These are phyloP conservation scores for Drosophila nebulosa DNA, from an alignment of 1,140 invertebrate species.

Conservation along the genomic window DNA sequence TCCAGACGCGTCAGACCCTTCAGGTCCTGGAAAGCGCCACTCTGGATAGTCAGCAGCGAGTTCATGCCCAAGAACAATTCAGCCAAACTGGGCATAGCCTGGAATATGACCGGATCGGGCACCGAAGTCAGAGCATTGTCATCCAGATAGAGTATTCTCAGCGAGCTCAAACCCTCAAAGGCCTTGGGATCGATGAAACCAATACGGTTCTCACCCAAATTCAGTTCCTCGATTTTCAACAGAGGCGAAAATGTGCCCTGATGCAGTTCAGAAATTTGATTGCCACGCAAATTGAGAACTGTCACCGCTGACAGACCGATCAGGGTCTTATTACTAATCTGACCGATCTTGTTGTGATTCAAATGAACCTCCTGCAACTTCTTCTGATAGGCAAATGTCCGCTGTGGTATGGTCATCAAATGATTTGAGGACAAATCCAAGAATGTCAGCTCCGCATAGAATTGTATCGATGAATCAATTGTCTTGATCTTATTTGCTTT, in stretches of 20 bases:
- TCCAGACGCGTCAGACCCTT: constrained; percentile 88
- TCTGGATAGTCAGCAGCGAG: constrained; percentile 86
- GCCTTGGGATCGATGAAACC: constrained; percentile 89
- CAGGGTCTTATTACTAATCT: constrained; percentile 89
- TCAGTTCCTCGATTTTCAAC: constrained; percentile 90
- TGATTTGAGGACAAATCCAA: constrained; percentile 93
- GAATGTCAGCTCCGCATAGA: constrained; percentile 91
- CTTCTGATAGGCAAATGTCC: constrained; percentile 90
- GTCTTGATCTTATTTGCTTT: constrained; percentile 94
- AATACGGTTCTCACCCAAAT: constrained; percentile 93
- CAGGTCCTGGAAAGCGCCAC: constrained; percentile 89
- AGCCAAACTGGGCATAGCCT: constrained; percentile 88
- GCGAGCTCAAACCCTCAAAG: constrained; percentile 89
- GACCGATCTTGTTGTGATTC: constrained; percentile 92
- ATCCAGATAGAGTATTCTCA: constrained; percentile 91
- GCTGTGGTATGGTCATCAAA: constrained; percentile 88
- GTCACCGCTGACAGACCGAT: constrained; percentile 89
- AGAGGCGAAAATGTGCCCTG: constrained; percentile 89
- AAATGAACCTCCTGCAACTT: constrained; percentile 92
- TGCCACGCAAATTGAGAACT: constrained; percentile 90
- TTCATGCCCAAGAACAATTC: constrained; percentile 93
- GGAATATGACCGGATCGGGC: constrained; percentile 85
- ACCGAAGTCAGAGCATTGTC: constrained; percentile 91
- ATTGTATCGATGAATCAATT: constrained; percentile 93
- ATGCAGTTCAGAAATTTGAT: constrained; percentile 90